These are phyloP conservation scores for Thamnophis sirtalis DNA, from an alignment of 2,113 vertebrate species.

Conservation along the genomic window DNA sequence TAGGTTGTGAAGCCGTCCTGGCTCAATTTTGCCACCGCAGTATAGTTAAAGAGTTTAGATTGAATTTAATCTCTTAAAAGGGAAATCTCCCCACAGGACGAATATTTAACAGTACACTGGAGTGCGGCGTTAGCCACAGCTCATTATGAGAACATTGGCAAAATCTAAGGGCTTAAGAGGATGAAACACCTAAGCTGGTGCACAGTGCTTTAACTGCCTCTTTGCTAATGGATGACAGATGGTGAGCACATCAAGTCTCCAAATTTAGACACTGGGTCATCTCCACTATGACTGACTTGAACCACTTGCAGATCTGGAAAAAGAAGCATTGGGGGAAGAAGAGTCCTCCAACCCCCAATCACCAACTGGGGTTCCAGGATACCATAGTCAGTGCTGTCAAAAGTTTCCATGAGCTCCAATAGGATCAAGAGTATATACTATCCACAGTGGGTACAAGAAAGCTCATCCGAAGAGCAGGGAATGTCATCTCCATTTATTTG, in stretches of 20 bases:
- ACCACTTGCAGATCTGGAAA: not conserved
- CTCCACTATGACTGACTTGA: not conserved
- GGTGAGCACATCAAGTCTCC: not conserved
- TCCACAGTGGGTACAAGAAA: not conserved
- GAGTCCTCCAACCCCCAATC: not conserved
- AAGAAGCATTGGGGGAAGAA: not conserved
- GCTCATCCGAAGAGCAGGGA: not conserved
- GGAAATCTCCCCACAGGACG: not conserved
- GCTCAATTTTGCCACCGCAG: not conserved
- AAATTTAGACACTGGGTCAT: not conserved
- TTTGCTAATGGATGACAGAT: not conserved
- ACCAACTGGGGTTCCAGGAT: not conserved
- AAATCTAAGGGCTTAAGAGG: not conserved
- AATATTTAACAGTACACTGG: not conserved
- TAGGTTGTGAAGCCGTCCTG: not conserved
- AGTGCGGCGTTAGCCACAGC: not conserved
- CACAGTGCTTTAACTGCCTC: not conserved
- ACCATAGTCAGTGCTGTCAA: not conserved
- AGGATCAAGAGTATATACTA: not conserved
- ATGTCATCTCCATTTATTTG: not conserved
- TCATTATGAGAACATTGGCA: not conserved
- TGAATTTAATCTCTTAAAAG: not conserved
- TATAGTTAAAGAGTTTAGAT: not conserved
- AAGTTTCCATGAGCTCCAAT: not conserved
- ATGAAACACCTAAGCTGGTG: not conserved